A percentile compares a stretch with the other conserved stretches of the same genome.
Evolutionary conservation across 2,797 vertebrate species (phyloP).

Genomic region (Okamejei kenojei): DNA sequence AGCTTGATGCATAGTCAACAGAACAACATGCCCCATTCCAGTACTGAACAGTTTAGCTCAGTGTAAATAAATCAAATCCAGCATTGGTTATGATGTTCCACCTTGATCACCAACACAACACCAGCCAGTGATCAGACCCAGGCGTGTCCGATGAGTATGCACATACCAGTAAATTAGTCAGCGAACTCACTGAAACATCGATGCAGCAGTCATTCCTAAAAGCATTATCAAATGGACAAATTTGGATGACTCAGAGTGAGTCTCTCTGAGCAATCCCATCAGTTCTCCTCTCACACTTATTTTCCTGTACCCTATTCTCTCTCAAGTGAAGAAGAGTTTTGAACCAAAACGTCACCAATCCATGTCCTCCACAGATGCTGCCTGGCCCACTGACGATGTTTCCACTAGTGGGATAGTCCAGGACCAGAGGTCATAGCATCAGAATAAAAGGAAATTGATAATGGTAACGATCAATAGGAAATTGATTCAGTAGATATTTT

Average conservation of each 20-base stretch:
- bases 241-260: not conserved
- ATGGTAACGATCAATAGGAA: not conserved
- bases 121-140: not conserved
- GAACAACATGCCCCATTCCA: not conserved
- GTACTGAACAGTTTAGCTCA: not conserved
- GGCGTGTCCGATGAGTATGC: not conserved
- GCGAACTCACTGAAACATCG: too few relatives aligned
- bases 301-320: too few relatives aligned
- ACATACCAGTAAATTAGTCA: not conserved
- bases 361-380: too few relatives aligned
- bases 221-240: too few relatives aligned
- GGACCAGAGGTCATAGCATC: too few relatives aligned
- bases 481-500: not conserved
- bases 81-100: not conserved
- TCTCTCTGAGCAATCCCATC: too few relatives aligned
- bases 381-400: too few relatives aligned
- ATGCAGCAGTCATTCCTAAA: not conserved
- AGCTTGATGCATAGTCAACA: not conserved
- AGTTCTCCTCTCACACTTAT: too few relatives aligned
- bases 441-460: not conserved
- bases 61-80: not conserved
- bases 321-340: too few relatives aligned
- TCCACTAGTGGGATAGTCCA: too few relatives aligned
- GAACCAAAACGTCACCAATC: too few relatives aligned
- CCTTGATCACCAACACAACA: not conserved